These are phyloP conservation scores for Tenthredo notha DNA, from an alignment of 2,888 invertebrate genomes.

Conservation along the genomic window DNA sequence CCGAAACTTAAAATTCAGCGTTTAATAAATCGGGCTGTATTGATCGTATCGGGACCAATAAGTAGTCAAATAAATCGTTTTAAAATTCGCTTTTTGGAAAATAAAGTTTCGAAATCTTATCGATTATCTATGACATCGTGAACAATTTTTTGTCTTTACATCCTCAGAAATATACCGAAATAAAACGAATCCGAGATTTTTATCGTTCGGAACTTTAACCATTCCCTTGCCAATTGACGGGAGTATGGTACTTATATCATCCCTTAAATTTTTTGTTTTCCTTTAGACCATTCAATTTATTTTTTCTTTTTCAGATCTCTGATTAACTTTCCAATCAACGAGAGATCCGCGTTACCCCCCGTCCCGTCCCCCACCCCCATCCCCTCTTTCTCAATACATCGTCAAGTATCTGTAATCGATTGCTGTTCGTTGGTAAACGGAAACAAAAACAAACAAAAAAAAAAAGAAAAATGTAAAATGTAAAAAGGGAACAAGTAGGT, in stretches of 20 bases:
- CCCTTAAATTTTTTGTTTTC: background rate
- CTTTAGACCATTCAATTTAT: background rate
- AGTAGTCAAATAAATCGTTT: no score
- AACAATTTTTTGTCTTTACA: no score
- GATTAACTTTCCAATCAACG: conserved; percentile 21
- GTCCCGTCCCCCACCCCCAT: background rate
- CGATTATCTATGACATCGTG: no score
- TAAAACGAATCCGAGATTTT: no score
- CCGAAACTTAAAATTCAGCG: no score
- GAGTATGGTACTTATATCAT: background rate
- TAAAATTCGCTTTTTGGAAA: no score
- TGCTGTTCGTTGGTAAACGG: background rate
- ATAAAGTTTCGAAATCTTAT: no score
- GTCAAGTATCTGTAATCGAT: conserved; percentile 5
- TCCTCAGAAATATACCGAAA: no score
- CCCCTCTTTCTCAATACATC: background rate
- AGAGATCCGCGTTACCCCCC: background rate
- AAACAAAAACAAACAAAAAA: background rate
- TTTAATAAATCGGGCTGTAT: no score
- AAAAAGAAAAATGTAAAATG: background rate
- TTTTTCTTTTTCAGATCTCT: background rate
- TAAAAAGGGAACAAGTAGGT: background rate
- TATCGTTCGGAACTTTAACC: no score
- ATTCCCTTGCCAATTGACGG: no score
- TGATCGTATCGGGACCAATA: no score